Evolutionary conservation across 2,888 invertebrate genomes (phyloP), one percentile per base, ranked within the genome.

Genomic region (Troides aeacus): DNA sequence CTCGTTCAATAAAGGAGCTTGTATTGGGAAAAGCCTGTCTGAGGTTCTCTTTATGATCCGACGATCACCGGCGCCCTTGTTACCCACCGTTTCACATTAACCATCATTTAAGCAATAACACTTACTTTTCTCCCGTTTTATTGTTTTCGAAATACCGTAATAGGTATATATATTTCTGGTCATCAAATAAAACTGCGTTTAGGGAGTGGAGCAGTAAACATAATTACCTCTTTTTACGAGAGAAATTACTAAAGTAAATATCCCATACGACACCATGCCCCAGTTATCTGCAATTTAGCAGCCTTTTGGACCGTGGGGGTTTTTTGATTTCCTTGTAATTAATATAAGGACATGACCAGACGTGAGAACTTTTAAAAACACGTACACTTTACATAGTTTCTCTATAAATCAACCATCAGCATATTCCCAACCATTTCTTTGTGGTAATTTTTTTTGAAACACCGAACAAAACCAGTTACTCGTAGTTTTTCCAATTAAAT

Each of bases 221-320:
- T 62, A 69, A 69, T 69, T 69, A 64, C 62, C 46, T 57, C 17
- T 65, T 30, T 65, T 69, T 65, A 69, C 65, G 69, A 69, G 64
- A 57, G 64, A 69, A 64, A 69, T 65, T 64, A 56, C 23, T 46
- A 65, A 69, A 62, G 62, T 62, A 58, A 62, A 62, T 42, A 64
- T 46, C 65, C 65, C 39, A 36, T 50, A 46, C 15, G 50, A 7
- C 15, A 36, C 57, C 42, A 39, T 39, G 69, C 42, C 64, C 68
- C 56, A 65, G 60, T 69, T 23, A 53, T 56, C 36, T 59, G 58
- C n/a, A 50, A 50, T 68, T 59, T 46, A 59, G 62, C 42, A 61
- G 56, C 66, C 66, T 68, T 59, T 57, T 42, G 23, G 17, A 42
- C 42, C 24, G 39, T 42, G 39, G 17, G 23, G 15, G 50, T 68